A percentile compares a stretch with the other conserved stretches of the same genome.
phyloP scores from a whole-genome alignment of 2,113 vertebrate genomes.

The Psettodes erumei region DNA sequence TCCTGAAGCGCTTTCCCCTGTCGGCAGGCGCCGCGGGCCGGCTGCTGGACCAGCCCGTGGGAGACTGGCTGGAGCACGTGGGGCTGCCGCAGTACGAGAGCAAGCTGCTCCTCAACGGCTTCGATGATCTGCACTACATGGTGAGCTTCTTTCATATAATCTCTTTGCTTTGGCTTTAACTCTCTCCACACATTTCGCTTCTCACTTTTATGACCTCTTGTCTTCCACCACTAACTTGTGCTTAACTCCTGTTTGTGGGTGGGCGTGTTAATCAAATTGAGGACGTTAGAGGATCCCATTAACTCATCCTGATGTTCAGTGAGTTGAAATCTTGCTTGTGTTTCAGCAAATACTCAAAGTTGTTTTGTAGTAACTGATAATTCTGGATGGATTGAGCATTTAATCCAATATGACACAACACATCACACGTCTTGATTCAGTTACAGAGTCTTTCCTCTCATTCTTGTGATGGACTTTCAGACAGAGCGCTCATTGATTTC shows the following conservation, averaged over 20 bases:
- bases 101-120: conserved; percentile 96
- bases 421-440: not conserved
- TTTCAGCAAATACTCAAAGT: not conserved
- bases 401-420: not conserved
- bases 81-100: conserved; percentile 98
- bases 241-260: conserved; percentile 1
- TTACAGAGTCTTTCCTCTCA: not conserved
- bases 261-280: conserved; percentile 37
- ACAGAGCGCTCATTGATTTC: not conserved
- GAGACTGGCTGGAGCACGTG: conserved; percentile 95
- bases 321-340: conserved; percentile 11
- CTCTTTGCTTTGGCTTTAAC: not conserved
- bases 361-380: not conserved
- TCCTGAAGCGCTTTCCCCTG: conserved; percentile 94
- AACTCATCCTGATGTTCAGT: conserved; percentile 15
- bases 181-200: not conserved
- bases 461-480: not conserved
- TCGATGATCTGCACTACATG: conserved; percentile 97
- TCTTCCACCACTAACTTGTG: not conserved
- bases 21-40: conserved; percentile 87
- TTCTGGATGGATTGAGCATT: not conserved
- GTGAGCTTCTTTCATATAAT: conserved; percentile 76
- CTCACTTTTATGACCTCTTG: not conserved
- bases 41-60: conserved; percentile 93
- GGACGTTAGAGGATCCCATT: conserved; percentile 34